A percentile compares a stretch with the other conserved stretches of the same genome.
These are phyloP conservation scores for Danaus chrysippus DNA, from an alignment of 2,888 invertebrate species.

Conservation along the genomic window DNA sequence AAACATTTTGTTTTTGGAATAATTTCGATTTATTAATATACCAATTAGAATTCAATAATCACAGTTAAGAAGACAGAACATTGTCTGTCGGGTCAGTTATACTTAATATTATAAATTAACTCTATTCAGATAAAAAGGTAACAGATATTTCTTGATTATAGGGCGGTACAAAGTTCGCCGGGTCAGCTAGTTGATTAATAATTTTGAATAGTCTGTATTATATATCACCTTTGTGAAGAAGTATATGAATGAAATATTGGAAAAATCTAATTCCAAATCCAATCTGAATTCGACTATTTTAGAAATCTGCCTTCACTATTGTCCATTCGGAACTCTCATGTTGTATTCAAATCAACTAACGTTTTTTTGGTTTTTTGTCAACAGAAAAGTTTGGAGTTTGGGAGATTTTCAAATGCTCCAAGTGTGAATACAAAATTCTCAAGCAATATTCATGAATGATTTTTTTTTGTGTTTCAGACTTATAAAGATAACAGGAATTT, in stretches of 20 bases:
- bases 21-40: too few relatives aligned
- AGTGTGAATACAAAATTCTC: neutral
- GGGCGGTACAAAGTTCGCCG: too few relatives aligned
- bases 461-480: too few relatives aligned
- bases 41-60: too few relatives aligned
- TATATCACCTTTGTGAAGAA: neutral
- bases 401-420: constrained; percentile 18
- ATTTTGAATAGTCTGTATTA: neutral
- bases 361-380: constrained; percentile 12
- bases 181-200: neutral
- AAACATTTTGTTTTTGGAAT: too few relatives aligned
- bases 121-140: too few relatives aligned
- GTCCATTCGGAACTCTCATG: neutral
- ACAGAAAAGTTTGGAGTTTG: constrained; percentile 17
- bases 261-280: neutral
- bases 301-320: neutral
- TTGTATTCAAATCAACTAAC: constrained; percentile 14
- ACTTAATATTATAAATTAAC: too few relatives aligned
- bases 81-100: too few relatives aligned
- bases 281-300: constrained; percentile 12
- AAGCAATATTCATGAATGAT: neutral
- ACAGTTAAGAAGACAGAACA: too few relatives aligned
- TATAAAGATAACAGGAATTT: too few relatives aligned
- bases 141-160: too few relatives aligned
- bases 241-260: neutral